These are phyloP conservation scores for Sebastes itinus DNA, from an alignment of 2,797 vertebrate species.

Conservation along the genomic window DNA sequence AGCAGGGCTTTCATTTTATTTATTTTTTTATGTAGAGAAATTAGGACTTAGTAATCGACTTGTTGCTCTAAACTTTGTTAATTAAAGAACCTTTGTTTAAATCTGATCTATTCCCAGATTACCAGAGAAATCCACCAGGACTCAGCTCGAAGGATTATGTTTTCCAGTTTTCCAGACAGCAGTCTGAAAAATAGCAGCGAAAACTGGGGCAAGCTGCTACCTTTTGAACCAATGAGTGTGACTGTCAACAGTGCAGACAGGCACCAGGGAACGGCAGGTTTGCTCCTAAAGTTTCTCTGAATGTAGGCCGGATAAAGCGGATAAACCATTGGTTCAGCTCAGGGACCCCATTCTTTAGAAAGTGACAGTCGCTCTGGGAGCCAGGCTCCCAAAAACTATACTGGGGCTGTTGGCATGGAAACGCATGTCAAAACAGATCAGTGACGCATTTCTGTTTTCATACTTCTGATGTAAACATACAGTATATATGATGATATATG, in stretches of 20 bases:
- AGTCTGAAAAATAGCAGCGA: slow-evolving; percentile 37
- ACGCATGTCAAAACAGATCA: neutral
- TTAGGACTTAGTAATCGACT: accelerated
- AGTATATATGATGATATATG: no score
- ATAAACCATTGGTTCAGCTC: neutral
- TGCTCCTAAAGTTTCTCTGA: slow-evolving; percentile 4
- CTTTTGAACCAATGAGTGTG: slow-evolving; percentile 44
- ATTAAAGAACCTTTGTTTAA: slow-evolving; percentile 16
- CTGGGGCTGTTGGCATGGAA: neutral
- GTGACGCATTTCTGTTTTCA: neutral
- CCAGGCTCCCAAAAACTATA: no score
- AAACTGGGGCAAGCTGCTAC: slow-evolving; percentile 49
- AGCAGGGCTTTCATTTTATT: neutral
- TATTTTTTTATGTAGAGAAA: neutral
- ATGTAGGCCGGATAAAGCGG: slow-evolving; percentile 18
- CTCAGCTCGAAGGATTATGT: slow-evolving; percentile 25
- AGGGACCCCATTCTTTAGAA: neutral
- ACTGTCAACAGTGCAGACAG: slow-evolving; percentile 44
- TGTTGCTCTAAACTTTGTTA: neutral
- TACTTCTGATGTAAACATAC: neutral
- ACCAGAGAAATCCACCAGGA: slow-evolving; percentile 6
- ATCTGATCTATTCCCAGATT: slow-evolving; percentile 15
- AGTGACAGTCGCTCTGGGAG: neutral
- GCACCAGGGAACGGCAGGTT: slow-evolving; percentile 11
- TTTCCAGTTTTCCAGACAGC: slow-evolving; percentile 38